Conservation (phyloP, 1,140 invertebrate species). For the Drosophila setifemur region DNA sequence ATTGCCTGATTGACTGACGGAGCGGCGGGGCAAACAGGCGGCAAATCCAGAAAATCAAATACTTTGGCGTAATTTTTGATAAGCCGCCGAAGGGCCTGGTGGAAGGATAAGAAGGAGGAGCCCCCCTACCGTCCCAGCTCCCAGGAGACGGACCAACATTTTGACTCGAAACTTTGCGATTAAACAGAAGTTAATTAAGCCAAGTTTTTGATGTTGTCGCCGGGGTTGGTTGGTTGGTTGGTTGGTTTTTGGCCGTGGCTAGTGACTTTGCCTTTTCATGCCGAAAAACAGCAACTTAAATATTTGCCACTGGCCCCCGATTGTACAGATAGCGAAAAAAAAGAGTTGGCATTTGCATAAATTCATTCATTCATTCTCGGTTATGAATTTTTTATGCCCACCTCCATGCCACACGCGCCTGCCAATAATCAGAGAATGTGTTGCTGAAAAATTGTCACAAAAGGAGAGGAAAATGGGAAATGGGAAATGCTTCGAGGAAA, state of each 20-base stretch:
- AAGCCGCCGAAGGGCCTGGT: slow-evolving; percentile 50
- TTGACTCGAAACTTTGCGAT: slow-evolving; percentile 64
- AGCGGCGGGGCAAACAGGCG: slow-evolving; percentile 34
- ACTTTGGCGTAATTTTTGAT: slow-evolving; percentile 64
- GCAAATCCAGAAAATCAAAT: slow-evolving; percentile 75
- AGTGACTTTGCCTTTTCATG: slow-evolving; percentile 60
- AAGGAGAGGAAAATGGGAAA: not conserved
- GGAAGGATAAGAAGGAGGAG: not conserved
- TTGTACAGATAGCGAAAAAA: slow-evolving; percentile 63
- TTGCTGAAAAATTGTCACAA: slow-evolving; percentile 30
- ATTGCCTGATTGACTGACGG: slow-evolving; percentile 34
- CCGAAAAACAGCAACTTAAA: slow-evolving; percentile 71
- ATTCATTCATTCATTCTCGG: slow-evolving; percentile 55
- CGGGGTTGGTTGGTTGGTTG: slow-evolving; percentile 4
- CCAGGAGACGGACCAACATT: slow-evolving; percentile 52
- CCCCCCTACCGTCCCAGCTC: no score
- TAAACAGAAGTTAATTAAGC: slow-evolving; percentile 78
- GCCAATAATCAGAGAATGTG: slow-evolving; percentile 61
- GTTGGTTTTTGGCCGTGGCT: slow-evolving; percentile 20
- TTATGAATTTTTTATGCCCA: slow-evolving; percentile 74
- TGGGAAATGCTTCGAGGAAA: not conserved
- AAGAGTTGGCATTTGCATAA: slow-evolving; percentile 80
- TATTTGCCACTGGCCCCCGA: slow-evolving; percentile 55
- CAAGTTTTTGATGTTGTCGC: slow-evolving; percentile 60
- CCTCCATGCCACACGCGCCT: slow-evolving; percentile 38